Evolutionary conservation across 2,113 vertebrate genomes (phyloP), one percentile per base, ranked within the genome.

Genomic region (Cebidichthys violaceus): DNA sequence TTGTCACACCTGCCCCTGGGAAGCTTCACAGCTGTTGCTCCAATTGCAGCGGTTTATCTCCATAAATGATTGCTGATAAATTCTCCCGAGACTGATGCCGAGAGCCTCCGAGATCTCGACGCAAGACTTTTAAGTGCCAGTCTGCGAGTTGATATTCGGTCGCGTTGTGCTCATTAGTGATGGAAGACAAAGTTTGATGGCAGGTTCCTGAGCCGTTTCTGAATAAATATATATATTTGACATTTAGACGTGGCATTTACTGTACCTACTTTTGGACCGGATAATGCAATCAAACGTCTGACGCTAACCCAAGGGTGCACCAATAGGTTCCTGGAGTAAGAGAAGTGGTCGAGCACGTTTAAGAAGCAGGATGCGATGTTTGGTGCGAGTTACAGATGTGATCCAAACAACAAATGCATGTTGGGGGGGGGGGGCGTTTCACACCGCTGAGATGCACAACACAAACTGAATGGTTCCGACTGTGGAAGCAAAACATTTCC

Each of bases 21-120:
- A 89, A 90, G 84, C 80, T 90, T 91, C 90, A 84, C 92, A 92
- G 91, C 90, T 93, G 92, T 90, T 92, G 84, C 89, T 90, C 86
- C 81, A 86, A 85, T 94, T 88, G 85, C 77, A 88, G 88, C 61
- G 22, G 90, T 92, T 92, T 92, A 92, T 93, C 90, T 90, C 85
- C 88, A 92, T 91, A 92, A 93, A 91, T 92, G 91, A 93, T 92
- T 91, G 92, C 92, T 90, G 92, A 93, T 91, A 85, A 90, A 92
- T 89, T 88, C 92, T 79, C 89, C 55, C 2, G 91, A 89, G 88
- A 90, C 82, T 75, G 68, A 85, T 65, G 91, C 85, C 39, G 81
- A 90, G 84, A 81, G 83, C 88, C 89, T 83, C 83, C 14, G 85
- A 84, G 88, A 90, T 76, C 68, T 83, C 64, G 90, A 90, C 45